phyloP scores from a whole-genome alignment of 1,140 invertebrate genomes.

The Neodiprion virginianus region DNA sequence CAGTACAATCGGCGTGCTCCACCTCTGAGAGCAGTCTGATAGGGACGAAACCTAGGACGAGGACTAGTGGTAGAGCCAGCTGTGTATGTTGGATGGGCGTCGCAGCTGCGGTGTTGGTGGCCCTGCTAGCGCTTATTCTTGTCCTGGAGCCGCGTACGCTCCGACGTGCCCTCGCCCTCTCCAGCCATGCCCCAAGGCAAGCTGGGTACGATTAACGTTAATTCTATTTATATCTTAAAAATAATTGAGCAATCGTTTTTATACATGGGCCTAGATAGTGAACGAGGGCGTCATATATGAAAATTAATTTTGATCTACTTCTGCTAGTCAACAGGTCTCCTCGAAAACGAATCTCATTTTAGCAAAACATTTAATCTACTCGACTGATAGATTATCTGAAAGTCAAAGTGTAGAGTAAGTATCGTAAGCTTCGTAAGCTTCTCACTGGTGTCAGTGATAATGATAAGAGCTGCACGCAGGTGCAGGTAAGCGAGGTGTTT shows the following conservation, averaged over 20 bases:
- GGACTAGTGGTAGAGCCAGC: constrained; percentile 47
- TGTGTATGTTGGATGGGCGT: constrained; percentile 52
- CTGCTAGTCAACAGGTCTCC: background rate
- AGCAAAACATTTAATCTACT: no score
- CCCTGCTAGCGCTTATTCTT: constrained; percentile 55
- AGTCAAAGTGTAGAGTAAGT: background rate
- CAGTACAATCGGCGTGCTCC: constrained; percentile 44
- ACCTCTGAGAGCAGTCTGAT: constrained; percentile 44
- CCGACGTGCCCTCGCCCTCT: constrained; percentile 46
- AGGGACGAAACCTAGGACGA: constrained; percentile 47
- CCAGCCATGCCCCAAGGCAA: constrained; percentile 54
- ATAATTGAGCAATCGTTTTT: background rate
- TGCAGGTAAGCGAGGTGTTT: no score
- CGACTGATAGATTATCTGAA: background rate
- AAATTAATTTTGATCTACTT: background rate
- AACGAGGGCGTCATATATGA: background rate
- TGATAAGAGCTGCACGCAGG: background rate
- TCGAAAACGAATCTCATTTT: background rate
- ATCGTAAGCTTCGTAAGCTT: constrained; percentile 1
- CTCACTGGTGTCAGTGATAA: background rate
- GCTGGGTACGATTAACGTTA: constrained; percentile 50
- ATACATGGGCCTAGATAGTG: background rate
- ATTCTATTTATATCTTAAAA: background rate
- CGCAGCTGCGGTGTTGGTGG: constrained; percentile 47
- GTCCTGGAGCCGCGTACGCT: constrained; percentile 53